Conservation (phyloP, 2,888 invertebrate species). For the Nephrotoma flavescens region DNA sequence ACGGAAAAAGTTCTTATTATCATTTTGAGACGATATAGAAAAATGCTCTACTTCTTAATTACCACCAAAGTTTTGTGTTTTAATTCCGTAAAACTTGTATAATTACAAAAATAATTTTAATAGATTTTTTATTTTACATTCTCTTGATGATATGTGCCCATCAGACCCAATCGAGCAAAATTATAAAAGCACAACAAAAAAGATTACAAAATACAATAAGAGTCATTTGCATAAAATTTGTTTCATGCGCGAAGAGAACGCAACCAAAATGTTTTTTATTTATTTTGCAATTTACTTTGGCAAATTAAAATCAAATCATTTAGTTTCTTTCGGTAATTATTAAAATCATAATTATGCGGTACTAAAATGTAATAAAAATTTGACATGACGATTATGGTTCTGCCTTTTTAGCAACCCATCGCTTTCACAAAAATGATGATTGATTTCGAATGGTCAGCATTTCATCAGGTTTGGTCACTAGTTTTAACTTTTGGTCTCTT, state of each 20-base stretch:
- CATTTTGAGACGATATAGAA: neutral
- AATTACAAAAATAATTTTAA: neutral
- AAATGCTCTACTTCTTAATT: neutral
- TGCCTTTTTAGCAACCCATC: too few relatives aligned
- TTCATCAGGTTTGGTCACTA: too few relatives aligned
- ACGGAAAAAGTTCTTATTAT: neutral
- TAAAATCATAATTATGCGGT: neutral
- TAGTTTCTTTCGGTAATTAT: neutral
- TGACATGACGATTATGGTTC: too few relatives aligned
- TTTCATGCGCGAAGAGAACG: neutral
- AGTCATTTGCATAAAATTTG: neutral
- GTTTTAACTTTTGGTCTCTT: too few relatives aligned
- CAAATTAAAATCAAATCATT: neutral
- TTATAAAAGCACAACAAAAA: neutral
- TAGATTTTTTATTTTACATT: neutral
- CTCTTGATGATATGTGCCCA: neutral
- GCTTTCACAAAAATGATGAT: too few relatives aligned
- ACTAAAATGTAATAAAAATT: neutral
- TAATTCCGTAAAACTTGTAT: neutral
- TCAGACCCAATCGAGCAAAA: neutral
- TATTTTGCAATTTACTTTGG: neutral
- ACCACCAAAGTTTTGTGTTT: neutral
- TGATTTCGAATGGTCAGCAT: too few relatives aligned
- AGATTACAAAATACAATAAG: too few relatives aligned
- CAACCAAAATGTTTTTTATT: neutral